Conservation (phyloP, 1,140 invertebrate species). For the Camponotus vicinus region DNA sequence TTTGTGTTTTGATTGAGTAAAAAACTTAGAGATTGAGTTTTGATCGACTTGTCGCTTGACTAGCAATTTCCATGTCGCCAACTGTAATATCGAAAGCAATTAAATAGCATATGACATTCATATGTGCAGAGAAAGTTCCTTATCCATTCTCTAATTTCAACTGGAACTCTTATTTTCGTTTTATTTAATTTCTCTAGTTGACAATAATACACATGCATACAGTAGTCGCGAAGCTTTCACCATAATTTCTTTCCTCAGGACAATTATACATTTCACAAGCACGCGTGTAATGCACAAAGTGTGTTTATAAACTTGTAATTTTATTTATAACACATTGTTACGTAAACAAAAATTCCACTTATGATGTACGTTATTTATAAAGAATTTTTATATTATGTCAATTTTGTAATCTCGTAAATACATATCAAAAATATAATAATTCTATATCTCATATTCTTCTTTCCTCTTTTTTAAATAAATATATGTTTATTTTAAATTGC, state of each 20-base stretch:
- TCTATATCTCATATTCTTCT: background rate
- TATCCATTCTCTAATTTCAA: background rate
- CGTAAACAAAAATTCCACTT: background rate
- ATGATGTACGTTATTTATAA: background rate
- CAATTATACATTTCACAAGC: background rate
- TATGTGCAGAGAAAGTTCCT: conserved; percentile 15
- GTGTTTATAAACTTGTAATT: background rate
- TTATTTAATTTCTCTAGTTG: conserved; percentile 12
- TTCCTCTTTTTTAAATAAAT: background rate
- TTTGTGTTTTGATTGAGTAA: background rate
- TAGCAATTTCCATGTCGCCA: background rate
- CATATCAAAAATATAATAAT: background rate
- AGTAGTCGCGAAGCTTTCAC: conserved; percentile 5
- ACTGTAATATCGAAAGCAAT: background rate
- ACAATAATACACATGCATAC: background rate
- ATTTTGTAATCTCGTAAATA: background rate
- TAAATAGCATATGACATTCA: background rate
- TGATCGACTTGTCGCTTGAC: background rate
- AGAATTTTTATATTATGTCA: background rate
- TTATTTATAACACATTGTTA: conserved; percentile 4
- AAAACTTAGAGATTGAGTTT: background rate
- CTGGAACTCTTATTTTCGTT: conserved; percentile 22
- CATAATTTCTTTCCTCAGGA: background rate
- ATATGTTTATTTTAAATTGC: background rate
- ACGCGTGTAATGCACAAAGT: background rate